Evolutionary conservation across 2,113 vertebrate genomes (phyloP).

Genomic region (Ellobius talpinus): DNA sequence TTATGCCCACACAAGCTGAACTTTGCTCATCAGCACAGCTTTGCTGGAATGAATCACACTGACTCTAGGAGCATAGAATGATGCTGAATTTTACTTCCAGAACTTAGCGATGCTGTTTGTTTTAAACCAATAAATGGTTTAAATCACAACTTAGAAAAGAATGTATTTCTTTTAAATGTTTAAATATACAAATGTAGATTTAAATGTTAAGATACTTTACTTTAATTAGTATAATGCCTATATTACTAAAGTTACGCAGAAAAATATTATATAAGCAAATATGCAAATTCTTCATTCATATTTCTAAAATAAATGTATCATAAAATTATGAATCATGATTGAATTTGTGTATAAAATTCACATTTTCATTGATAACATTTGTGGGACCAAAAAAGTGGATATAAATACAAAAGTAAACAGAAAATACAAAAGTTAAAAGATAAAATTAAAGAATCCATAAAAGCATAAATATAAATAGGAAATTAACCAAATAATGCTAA

Average conservation of each 20-base stretch:
- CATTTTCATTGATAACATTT: neutral
- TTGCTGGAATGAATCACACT: neutral
- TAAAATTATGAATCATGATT: conserved; percentile 29
- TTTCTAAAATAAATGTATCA: neutral
- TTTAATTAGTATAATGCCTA: conserved; percentile 2
- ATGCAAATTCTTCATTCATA: neutral
- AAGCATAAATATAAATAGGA: conserved; percentile 15
- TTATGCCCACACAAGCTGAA: neutral
- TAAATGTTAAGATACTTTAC: neutral
- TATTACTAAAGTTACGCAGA: conserved; percentile 6
- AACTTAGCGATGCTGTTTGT: neutral
- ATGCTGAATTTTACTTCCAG: neutral
- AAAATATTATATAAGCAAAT: neutral
- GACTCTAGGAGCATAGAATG: neutral
- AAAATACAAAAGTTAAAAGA: neutral
- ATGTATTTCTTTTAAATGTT: neutral
- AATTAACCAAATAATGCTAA: neutral
- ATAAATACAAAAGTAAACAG: neutral
- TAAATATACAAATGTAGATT: too few relatives aligned
- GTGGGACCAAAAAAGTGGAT: neutral
- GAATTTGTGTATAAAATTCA: neutral
- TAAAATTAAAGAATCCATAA: neutral
- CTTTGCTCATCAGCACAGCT: neutral
- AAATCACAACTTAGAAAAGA: neutral
- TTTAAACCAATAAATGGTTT: conserved; percentile 11